Evolutionary conservation across 1,140 invertebrate species (phyloP), one percentile per base, ranked within the genome.

Genomic region (Pantala flavescens): DNA sequence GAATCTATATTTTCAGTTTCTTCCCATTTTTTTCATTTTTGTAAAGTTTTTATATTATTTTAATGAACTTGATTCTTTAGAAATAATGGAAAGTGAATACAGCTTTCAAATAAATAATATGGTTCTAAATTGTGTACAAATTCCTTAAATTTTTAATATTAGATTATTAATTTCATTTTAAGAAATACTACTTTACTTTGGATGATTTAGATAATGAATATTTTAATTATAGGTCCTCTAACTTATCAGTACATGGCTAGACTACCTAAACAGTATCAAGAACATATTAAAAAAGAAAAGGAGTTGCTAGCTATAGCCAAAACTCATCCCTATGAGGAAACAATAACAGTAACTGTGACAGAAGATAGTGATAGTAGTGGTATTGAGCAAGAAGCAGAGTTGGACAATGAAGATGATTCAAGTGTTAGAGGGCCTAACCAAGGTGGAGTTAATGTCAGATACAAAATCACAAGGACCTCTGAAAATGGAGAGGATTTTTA

Each of bases 221-320:
- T 7, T 71, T n/a, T 36, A 23, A 12, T 72, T 63, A 21, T 23
- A 74, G 49, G 14, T 9, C 92, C 93, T 0, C 79, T 94, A 16
- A 94, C 92, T 42, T 94, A 94, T 80, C 90, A 93, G 78, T 91
- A 90, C n/a, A 87, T 93, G 83, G 89, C 90, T 0, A 85, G 92
- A 77, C 82, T 93, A 75, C 92, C 92, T 24, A 92, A 91, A 78
- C 90, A 90, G 7, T 93, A 93, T 77, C 85, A 89, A 86, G 76
- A 76, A 23, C 23, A 74, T 10, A 76, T 76, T 36, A 74, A 76
- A 73, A 74, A 71, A 63, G 76, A 76, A 55, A 73, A 71, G 71
- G 36, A 75, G 43, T 16, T 76, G 70, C 12, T 76, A 24, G 75
- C 71, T 42, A 63, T 63, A 7, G 49, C 49, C 5, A 63, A 63